Evolutionary conservation across 2,113 vertebrate species (phyloP).

Genomic region (Rhadina sibilatrix): DNA sequence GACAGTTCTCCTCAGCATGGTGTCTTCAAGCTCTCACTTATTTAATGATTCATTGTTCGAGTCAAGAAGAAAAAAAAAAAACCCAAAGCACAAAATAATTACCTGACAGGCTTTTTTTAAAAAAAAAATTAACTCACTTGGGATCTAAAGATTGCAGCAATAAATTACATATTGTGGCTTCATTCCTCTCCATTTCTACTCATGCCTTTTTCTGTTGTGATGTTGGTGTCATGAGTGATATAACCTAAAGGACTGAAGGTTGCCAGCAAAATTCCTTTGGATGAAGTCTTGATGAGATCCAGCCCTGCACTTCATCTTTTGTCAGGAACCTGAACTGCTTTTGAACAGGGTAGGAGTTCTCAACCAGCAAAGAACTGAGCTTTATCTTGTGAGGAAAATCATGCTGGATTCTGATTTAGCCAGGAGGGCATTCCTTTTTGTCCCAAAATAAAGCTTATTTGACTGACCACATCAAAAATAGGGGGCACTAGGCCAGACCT

Average conservation of each 20-base stretch:
- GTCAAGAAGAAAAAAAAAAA: neutral
- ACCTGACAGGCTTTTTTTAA: neutral
- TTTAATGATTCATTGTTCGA: conserved; percentile 54
- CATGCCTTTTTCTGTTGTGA: neutral
- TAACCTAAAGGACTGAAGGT: neutral
- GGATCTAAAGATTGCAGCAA: conserved; percentile 4
- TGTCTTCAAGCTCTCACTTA: conserved; percentile 42
- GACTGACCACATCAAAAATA: neutral
- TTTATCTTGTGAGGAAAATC: neutral
- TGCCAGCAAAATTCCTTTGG: neutral
- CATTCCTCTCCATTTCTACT: neutral
- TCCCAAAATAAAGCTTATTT: neutral
- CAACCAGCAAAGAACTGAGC: neutral
- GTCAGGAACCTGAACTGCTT: neutral
- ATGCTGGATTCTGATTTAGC: neutral
- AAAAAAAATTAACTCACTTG: conserved; percentile 38
- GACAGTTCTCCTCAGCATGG: conserved; percentile 31
- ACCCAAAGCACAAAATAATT: neutral
- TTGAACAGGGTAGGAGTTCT: neutral
- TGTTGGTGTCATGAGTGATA: neutral
- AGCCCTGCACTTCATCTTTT: neutral
- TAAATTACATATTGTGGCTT: neutral
- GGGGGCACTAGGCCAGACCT: neutral
- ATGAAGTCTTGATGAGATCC: neutral
- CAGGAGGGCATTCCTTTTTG: neutral